phyloP scores from a whole-genome alignment of 2,113 vertebrate species.

The Tretioscincus oriximinensis region DNA sequence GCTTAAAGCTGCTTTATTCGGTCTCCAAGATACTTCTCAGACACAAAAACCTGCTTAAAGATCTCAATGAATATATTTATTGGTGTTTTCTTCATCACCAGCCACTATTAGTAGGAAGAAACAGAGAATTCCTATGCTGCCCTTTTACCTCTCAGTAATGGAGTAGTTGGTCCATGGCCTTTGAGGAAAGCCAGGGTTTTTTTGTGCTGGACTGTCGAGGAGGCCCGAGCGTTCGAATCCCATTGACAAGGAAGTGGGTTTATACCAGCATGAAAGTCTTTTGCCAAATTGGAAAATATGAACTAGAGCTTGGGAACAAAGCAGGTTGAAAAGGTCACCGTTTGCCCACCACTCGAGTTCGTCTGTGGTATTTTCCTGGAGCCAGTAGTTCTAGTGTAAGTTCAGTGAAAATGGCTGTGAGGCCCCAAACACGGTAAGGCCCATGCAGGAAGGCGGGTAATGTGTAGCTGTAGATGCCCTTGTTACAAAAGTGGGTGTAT shows the following conservation, averaged over 20 bases:
- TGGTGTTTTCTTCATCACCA: not conserved
- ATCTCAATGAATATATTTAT: not conserved
- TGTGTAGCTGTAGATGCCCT: slow-evolving; percentile 75
- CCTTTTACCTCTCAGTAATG: not conserved
- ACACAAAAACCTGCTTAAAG: not conserved
- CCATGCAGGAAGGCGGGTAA: slow-evolving; percentile 81
- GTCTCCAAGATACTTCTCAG: not conserved
- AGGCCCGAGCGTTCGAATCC: not conserved
- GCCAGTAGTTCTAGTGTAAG: slow-evolving; percentile 73
- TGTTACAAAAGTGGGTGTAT: slow-evolving; percentile 83
- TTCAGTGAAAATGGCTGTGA: slow-evolving; percentile 81
- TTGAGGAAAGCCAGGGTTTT: not conserved
- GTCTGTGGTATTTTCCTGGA: slow-evolving; percentile 50
- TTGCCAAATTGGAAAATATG: not conserved
- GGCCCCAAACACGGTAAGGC: slow-evolving; percentile 84
- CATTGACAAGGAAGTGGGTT: not conserved
- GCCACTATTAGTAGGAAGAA: not conserved
- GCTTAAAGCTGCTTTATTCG: not conserved
- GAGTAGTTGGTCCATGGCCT: not conserved
- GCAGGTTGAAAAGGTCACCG: not conserved
- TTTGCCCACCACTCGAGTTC: not conserved
- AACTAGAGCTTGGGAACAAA: not conserved
- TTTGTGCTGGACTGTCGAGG: not conserved
- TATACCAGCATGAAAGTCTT: not conserved
- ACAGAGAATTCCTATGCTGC: not conserved